phyloP scores from a whole-genome alignment of 2,888 invertebrate species.

The Priapulus caudatus region DNA sequence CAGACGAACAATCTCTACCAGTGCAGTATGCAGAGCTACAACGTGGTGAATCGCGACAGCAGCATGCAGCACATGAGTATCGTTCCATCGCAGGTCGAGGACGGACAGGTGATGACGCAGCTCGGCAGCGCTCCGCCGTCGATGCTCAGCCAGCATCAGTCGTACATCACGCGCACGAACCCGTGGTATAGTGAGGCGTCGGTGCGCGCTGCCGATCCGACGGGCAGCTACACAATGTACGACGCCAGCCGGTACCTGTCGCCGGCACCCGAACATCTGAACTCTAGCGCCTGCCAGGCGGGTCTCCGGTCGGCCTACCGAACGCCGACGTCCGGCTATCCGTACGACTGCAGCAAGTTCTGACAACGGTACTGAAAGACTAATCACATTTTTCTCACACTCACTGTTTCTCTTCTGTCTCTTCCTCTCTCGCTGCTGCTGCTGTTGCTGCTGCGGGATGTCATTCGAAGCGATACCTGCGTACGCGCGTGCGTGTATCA shows the following conservation, averaged over 20 bases:
- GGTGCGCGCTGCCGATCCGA: background rate
- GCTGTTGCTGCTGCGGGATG: no score
- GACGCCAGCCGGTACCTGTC: background rate
- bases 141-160: background rate
- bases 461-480: no score
- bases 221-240: background rate
- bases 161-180: background rate
- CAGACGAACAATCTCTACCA: background rate
- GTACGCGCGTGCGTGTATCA: no score
- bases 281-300: background rate
- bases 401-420: no score
- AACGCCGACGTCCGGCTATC: background rate
- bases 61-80: slow-evolving; percentile 1
- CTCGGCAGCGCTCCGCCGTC: background rate
- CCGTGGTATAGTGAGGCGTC: background rate
- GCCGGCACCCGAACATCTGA: background rate
- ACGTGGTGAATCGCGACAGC: background rate
- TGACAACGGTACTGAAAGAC: no score
- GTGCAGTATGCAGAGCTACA: slow-evolving; percentile 1
- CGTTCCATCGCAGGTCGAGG: background rate
- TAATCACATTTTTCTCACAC: no score
- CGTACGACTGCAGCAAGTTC: slow-evolving; percentile 1
- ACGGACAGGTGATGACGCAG: slow-evolving; percentile 1
- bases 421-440: no score
- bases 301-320: background rate